Base-by-base conservation (phyloP, 2,113 vertebrate species). In the Sitta europaea region DNA sequence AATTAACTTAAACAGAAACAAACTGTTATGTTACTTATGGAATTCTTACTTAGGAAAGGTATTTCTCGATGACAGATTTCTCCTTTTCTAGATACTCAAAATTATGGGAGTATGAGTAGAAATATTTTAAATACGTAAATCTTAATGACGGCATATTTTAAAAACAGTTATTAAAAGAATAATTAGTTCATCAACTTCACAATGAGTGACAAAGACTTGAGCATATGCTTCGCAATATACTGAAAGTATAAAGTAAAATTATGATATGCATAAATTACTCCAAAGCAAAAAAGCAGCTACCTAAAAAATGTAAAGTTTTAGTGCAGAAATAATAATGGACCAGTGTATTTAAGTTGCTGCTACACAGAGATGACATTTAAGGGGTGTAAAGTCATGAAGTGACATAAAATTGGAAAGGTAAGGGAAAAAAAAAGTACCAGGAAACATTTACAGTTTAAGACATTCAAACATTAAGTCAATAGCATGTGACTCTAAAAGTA, bases 21-120 rank as follows among this genome's bases (percentile, higher is more conserved):
- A 48, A 43, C 11, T 59, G 11, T 4, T 66, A 24, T 14, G 8
- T 48, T 40, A 77, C 0, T 0, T 28, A 45, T 2, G 14, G 36
- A 81, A 93, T 14, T 3, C n/a, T n/a, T 45, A 53, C 31, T 74
- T 40, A 15, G 28, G 23, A 70, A 92, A 92, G 22, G 4, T 67
- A 74, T 45, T 55, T 36, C 38, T 2, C 1, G 47, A 78, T 85
- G 50, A 58, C 7, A 70, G 35, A 57, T 50, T 74, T 40, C 14
- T 66, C 13, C 38, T 84, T 71, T 81, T 67, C 55, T 24, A 48
- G 29, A n/a, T 51, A 74, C 7, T 85, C 38, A 71, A 77, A 68
- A 51, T 80, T 47, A 76, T 7, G 3, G 47, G 31, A 79, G 4
- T 40, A 36, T 20, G 20, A 84, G 11, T 10, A 70, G 35, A 57